These are phyloP conservation scores for Synergus umbraculus DNA, from an alignment of 2,888 invertebrate genomes.

Conservation along the genomic window DNA sequence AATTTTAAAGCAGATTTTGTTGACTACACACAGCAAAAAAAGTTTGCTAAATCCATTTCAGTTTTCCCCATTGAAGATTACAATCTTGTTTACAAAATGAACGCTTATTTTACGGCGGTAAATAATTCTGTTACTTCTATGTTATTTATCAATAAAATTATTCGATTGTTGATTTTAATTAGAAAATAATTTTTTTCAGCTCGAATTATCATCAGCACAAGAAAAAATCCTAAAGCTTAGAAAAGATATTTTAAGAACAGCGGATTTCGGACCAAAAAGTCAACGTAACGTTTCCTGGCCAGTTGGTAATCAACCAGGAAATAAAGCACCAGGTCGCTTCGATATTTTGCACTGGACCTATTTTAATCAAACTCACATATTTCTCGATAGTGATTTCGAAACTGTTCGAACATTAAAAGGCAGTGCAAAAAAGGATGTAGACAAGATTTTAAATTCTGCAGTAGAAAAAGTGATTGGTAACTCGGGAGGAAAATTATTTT, in stretches of 20 bases:
- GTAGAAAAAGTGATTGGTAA: slow-evolving; percentile 78
- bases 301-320: slow-evolving; percentile 83
- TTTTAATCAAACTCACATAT: slow-evolving; percentile 90
- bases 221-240: slow-evolving; percentile 77
- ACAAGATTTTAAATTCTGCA: slow-evolving; percentile 80
- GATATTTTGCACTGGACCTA: slow-evolving; percentile 92
- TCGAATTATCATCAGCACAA: slow-evolving; percentile 74
- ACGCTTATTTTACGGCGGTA: slow-evolving; percentile 86
- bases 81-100: slow-evolving; percentile 84
- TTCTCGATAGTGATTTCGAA: slow-evolving; percentile 88
- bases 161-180: not conserved
- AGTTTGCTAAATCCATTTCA: slow-evolving; percentile 81
- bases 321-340: slow-evolving; percentile 85
- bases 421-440: slow-evolving; percentile 85
- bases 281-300: slow-evolving; percentile 82
- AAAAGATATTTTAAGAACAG: slow-evolving; percentile 76
- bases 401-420: slow-evolving; percentile 83
- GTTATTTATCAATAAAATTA: not conserved
- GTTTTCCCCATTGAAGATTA: slow-evolving; percentile 83
- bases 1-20: slow-evolving; percentile 76
- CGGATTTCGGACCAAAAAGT: slow-evolving; percentile 76
- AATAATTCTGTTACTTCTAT: slow-evolving; percentile 56
- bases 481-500: slow-evolving; percentile 79
- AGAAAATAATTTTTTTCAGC: slow-evolving; percentile 62
- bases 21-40: slow-evolving; percentile 73